Evolutionary conservation across 2,113 vertebrate species (phyloP).

Genomic region (Dissostichus mawsoni): DNA sequence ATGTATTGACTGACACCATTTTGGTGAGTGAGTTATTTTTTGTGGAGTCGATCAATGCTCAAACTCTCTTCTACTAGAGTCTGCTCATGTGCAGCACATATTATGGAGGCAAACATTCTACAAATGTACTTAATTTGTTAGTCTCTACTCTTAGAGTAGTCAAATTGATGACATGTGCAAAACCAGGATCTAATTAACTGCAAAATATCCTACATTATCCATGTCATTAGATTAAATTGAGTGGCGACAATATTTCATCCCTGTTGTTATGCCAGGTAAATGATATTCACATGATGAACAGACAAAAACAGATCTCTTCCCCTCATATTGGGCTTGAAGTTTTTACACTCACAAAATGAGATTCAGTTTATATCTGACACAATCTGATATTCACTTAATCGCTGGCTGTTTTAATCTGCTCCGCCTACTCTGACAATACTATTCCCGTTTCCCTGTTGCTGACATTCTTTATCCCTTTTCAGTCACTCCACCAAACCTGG

Average conservation of each 20-base stretch:
- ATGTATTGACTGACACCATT: conserved; percentile 3
- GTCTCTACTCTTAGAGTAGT: conserved; percentile 65
- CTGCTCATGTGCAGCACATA: conserved; percentile 14
- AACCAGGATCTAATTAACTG: conserved; percentile 18
- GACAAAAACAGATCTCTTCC: background rate
- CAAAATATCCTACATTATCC: background rate
- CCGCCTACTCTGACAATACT: conserved; percentile 25
- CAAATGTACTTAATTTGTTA: conserved; percentile 44
- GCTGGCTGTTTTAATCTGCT: conserved; percentile 10
- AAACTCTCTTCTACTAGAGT: conserved; percentile 15
- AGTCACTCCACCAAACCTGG: conserved; percentile 41
- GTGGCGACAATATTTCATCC: conserved; percentile 1
- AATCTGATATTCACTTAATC: conserved; percentile 43
- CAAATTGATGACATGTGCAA: conserved; percentile 34
- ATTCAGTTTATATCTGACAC: conserved; percentile 50
- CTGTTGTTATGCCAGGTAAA: background rate
- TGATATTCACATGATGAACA: background rate
- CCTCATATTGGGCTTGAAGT: conserved; percentile 7
- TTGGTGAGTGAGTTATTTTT: conserved; percentile 14
- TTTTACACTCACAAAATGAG: conserved; percentile 58
- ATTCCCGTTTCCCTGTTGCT: conserved; percentile 22
- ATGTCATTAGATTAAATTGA: conserved; percentile 24
- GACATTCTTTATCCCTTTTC: conserved; percentile 61
- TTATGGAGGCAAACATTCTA: conserved; percentile 34
- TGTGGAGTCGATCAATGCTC: conserved; percentile 16